Evolutionary conservation across 2,113 vertebrate species (phyloP), one percentile per base, ranked within the genome.

Genomic region (Passer domesticus): DNA sequence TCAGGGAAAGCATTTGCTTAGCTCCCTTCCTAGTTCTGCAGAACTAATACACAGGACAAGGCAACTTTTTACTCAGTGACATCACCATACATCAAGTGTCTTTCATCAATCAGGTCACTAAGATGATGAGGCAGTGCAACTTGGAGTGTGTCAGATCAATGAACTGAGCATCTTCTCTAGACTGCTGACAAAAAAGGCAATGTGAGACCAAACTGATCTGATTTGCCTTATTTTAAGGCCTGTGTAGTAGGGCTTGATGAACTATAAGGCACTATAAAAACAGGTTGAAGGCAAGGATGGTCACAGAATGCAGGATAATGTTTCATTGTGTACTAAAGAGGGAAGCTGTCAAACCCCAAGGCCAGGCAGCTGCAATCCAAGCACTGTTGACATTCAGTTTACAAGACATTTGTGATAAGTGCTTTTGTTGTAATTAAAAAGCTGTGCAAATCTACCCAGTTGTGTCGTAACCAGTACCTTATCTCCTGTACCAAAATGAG

Each of bases 341-440:
- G 73, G 66, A 89, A 90, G 47, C 72, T 55, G 88, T 86, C 72
- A 81, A 90, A 83, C 16, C 15, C 43, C 68, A 68, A 5, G 10
- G 87, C 70, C 75, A 82, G 62, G 30, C 76, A 95, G 73, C 90
- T 91, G 74, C 53, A 92, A 52, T 68, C 66, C 74, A 91, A 82
- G 76, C 77, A 58, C 62, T 22, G 78, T 41, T 94, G 91, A 92
- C 72, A 60, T 31, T 75, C 62, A 87, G 84, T 92, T 89, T 89
- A 92, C 46, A 89, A 85, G 84, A 76, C 83, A 81, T 74, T 88
- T 92, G 60, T 87, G 83, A 50, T 82, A 95, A 95, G 84, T 79
- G 53, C 44, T 82, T 92, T 58, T 76, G 33, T 76, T 94, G 87
- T 91, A 95, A 96, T 91, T 95, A 95, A 95, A 97, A 85, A 94